Conservation (phyloP, 1,140 invertebrate genomes). For the Rhyzopertha dominica region DNA sequence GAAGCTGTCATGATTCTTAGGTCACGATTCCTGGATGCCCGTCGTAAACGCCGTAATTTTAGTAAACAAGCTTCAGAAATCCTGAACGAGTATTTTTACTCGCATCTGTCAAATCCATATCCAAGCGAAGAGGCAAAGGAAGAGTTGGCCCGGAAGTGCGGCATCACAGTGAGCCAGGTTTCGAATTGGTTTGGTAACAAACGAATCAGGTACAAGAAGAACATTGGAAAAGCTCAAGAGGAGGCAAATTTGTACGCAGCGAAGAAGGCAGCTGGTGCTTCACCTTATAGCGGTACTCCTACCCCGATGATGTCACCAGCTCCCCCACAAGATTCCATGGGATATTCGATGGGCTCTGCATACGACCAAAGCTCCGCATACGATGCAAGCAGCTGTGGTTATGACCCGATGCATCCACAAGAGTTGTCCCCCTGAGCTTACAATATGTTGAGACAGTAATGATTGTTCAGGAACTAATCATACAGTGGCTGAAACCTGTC, state of each 20-base stretch:
- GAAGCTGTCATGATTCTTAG: slow-evolving; percentile 99
- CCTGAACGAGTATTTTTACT: slow-evolving; percentile 99
- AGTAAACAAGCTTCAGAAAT: slow-evolving; percentile 99
- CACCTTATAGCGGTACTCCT: slow-evolving; percentile 84
- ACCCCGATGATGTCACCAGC: slow-evolving; percentile 92
- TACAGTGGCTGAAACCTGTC: too few relatives aligned
- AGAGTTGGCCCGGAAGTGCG: slow-evolving; percentile 98
- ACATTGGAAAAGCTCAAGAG: slow-evolving; percentile 99
- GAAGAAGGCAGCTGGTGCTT: slow-evolving; percentile 95
- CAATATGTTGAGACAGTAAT: too few relatives aligned
- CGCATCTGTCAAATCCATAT: slow-evolving; percentile 98
- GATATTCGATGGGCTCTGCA: slow-evolving; percentile 80
- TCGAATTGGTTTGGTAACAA: slow-evolving; percentile 99
- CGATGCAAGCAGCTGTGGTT: slow-evolving; percentile 82
- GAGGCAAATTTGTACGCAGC: slow-evolving; percentile 99
- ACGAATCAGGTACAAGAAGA: slow-evolving; percentile 99
- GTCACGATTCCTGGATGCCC: slow-evolving; percentile 91
- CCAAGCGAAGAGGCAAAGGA: slow-evolving; percentile 99
- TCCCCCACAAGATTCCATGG: slow-evolving; percentile 83
- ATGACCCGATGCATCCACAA: slow-evolving; percentile 83
- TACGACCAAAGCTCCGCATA: slow-evolving; percentile 79
- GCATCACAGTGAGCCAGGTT: slow-evolving; percentile 96
- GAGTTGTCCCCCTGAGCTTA: slow-evolving; percentile 62
- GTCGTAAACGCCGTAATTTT: slow-evolving; percentile 98
- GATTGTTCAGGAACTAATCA: too few relatives aligned